A percentile compares a stretch with the other conserved stretches of the same genome.
phyloP scores from a whole-genome alignment of 2,888 invertebrate species.

The Eumacrocentrus americanus region DNA sequence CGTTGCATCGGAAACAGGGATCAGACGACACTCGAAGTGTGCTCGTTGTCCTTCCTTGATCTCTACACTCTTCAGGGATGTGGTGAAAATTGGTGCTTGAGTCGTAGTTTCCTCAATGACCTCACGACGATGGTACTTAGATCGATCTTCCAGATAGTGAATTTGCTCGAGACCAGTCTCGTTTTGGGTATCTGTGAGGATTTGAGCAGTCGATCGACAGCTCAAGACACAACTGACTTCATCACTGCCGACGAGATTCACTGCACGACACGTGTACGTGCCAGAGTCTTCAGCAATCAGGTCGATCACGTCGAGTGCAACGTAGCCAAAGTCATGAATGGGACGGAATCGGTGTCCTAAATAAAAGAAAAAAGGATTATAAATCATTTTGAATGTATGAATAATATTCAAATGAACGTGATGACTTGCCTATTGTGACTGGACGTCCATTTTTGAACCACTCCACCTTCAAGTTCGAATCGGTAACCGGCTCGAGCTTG shows the following conservation, averaged over 20 bases:
- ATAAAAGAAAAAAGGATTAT: constrained; percentile 20
- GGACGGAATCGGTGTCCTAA: constrained; percentile 90
- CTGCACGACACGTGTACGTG: constrained; percentile 91
- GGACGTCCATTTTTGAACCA: constrained; percentile 97
- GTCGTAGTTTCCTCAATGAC: constrained; percentile 82
- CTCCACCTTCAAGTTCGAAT: constrained; percentile 94
- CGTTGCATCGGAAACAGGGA: constrained; percentile 91
- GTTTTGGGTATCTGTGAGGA: constrained; percentile 84
- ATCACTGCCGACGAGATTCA: constrained; percentile 87
- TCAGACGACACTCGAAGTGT: constrained; percentile 92
- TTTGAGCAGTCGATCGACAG: constrained; percentile 80
- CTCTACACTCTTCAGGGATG: constrained; percentile 88
- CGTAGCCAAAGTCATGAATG: constrained; percentile 98
- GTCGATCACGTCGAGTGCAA: constrained; percentile 95
- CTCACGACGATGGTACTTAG: constrained; percentile 77
- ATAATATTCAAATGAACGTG: neutral
- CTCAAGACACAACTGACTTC: constrained; percentile 78
- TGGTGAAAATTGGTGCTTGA: constrained; percentile 92
- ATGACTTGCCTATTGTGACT: constrained; percentile 79
- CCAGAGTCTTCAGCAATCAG: constrained; percentile 95
- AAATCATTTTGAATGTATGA: neutral
- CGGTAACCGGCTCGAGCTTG: constrained; percentile 95
- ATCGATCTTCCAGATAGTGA: constrained; percentile 85
- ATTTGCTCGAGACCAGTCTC: constrained; percentile 89
- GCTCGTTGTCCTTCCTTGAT: constrained; percentile 94